A percentile compares a stretch with the other conserved stretches of the same genome.
phyloP scores from a whole-genome alignment of 2,113 vertebrate species.

The Colius striatus region DNA sequence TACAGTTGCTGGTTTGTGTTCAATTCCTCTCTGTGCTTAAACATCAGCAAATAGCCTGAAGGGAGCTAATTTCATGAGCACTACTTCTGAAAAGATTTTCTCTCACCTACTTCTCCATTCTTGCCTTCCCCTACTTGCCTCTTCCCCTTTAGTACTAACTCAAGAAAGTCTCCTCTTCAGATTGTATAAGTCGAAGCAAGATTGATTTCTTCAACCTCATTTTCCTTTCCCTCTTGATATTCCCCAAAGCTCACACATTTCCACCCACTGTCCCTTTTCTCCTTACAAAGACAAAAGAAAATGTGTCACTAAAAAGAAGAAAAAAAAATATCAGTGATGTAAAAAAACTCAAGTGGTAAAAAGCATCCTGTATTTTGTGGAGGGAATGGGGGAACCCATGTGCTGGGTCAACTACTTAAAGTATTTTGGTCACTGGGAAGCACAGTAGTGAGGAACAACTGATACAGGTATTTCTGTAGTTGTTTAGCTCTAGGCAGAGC shows the following conservation, averaged over 20 bases:
- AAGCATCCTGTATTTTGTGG: not conserved
- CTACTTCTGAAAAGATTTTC: not conserved
- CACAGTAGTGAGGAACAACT: not conserved
- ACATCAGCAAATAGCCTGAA: not conserved
- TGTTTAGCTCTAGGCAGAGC: not conserved
- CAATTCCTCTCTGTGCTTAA: not conserved
- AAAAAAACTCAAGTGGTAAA: not conserved
- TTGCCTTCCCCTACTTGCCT: not conserved
- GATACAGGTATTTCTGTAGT: not conserved
- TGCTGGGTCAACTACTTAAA: not conserved
- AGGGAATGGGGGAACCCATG: accelerated
- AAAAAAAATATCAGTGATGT: not conserved
- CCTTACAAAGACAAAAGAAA: not conserved
- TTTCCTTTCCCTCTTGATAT: not conserved
- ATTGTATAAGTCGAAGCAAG: not conserved
- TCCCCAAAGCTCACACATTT: not conserved
- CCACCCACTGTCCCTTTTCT: not conserved
- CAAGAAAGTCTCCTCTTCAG: not conserved
- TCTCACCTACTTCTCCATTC: not conserved
- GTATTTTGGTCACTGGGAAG: not conserved
- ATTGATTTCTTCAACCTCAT: not conserved
- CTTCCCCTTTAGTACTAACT: not conserved
- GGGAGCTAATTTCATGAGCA: not conserved
- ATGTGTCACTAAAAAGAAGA: not conserved
- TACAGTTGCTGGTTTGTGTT: not conserved